Evolutionary conservation across 2,797 vertebrate genomes (phyloP).

Genomic region (Acrossocheilus fasciatus): DNA sequence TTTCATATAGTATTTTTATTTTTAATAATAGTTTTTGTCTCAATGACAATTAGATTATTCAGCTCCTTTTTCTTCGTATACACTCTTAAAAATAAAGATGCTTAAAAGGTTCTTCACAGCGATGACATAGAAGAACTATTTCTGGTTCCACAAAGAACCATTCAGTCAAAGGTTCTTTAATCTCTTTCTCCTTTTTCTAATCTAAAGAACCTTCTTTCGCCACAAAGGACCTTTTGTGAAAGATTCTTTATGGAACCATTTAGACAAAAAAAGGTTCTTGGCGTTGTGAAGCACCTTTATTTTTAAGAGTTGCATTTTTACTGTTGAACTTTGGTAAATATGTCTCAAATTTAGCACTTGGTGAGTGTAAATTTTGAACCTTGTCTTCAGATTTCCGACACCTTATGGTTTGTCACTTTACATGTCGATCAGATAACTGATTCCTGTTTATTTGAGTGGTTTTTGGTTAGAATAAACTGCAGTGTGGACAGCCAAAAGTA

Average conservation of each 20-base stretch:
- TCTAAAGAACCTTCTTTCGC: too few relatives aligned
- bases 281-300: too few relatives aligned
- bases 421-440: not conserved
- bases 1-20: not conserved
- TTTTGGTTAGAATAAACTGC: not conserved
- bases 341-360: not conserved
- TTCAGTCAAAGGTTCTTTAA: too few relatives aligned
- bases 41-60: not conserved
- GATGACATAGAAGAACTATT: too few relatives aligned
- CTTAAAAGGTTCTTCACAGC: too few relatives aligned
- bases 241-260: too few relatives aligned
- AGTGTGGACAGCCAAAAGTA: not conserved
- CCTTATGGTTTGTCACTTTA: not conserved
- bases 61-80: not conserved
- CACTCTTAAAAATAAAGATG: too few relatives aligned
- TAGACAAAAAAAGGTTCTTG: too few relatives aligned
- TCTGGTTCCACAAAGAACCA: too few relatives aligned
- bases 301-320: not conserved
- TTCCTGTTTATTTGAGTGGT: not conserved
- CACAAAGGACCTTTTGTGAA: too few relatives aligned
- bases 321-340: too few relatives aligned
- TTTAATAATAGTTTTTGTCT: not conserved
- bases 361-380: not conserved
- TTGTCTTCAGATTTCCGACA: not conserved
- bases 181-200: too few relatives aligned